A percentile compares a stretch with the other conserved stretches of the same genome.
Conservation (phyloP, 2,888 invertebrate genomes). For the Apotomis turbidana region DNA sequence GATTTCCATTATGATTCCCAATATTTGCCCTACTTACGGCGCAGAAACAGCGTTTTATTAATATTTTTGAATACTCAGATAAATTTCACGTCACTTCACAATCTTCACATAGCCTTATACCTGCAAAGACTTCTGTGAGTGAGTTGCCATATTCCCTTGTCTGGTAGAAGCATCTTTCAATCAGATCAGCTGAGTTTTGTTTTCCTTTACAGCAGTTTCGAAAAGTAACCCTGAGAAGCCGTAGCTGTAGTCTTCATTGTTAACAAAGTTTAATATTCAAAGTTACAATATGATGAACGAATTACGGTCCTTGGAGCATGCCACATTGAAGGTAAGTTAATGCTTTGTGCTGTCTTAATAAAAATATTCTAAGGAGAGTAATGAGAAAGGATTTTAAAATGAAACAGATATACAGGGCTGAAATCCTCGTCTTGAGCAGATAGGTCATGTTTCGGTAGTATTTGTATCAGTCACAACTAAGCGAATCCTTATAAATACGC, state of each 20-base stretch:
- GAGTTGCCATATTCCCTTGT: conserved; percentile 42
- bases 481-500: no score
- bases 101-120: background rate
- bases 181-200: conserved; percentile 84
- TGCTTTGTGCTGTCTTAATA: conserved; percentile 7
- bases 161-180: conserved; percentile 46
- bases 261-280: conserved; percentile 37
- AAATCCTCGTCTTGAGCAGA: no score
- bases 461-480: no score
- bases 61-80: background rate
- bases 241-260: background rate
- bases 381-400: no score
- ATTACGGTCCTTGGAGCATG: conserved; percentile 96
- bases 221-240: conserved; percentile 19
- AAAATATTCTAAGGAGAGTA: background rate
- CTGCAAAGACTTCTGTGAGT: conserved; percentile 11
- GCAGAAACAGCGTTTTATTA: conserved; percentile 16
- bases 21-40: conserved; percentile 29
- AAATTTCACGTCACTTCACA: background rate
- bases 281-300: conserved; percentile 89
- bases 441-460: no score
- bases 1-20: conserved; percentile 28
- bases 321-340: conserved; percentile 93
- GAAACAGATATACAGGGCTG: no score
- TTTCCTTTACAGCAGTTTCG: conserved; percentile 62